These are phyloP conservation scores for Melanophora roralis DNA, from an alignment of 2,888 invertebrate genomes.

Conservation along the genomic window DNA sequence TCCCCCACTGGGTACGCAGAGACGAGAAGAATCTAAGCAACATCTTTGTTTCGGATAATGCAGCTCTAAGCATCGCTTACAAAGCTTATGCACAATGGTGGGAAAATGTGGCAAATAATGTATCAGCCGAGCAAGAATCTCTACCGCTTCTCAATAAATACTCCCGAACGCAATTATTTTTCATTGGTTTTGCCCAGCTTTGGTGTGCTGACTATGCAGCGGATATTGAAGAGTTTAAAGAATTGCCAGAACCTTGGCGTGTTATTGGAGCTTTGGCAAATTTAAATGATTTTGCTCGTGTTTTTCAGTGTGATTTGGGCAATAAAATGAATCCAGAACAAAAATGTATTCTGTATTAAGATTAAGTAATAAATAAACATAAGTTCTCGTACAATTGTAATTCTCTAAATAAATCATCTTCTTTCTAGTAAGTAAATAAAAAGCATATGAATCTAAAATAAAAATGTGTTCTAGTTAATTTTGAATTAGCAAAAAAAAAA, in stretches of 20 bases:
- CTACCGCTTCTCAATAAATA: conserved; percentile 69
- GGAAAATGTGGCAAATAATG: conserved; percentile 68
- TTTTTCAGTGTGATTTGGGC: conserved; percentile 68
- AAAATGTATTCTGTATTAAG: conserved; percentile 72
- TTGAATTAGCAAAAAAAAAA: conserved; percentile 3
- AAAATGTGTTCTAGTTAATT: neutral
- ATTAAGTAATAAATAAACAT: neutral
- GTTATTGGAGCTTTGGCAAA: conserved; percentile 72
- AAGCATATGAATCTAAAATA: neutral
- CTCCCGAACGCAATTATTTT: conserved; percentile 71
- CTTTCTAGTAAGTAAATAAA: neutral
- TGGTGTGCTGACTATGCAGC: conserved; percentile 72
- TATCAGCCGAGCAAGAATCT: conserved; percentile 66
- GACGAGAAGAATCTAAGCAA: conserved; percentile 66
- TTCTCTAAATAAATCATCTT: neutral
- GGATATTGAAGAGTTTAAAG: conserved; percentile 63
- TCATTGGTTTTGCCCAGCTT: conserved; percentile 72
- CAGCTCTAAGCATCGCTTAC: conserved; percentile 72
- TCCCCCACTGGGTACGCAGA: conserved; percentile 64
- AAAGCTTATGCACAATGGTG: conserved; percentile 72
- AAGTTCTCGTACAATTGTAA: neutral
- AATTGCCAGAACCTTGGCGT: conserved; percentile 69
- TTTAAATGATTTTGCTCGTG: conserved; percentile 69
- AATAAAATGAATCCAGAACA: conserved; percentile 70
- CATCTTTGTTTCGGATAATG: conserved; percentile 71